Base-by-base conservation (phyloP, 2,888 invertebrate genomes). In the Muscina levida region DNA sequence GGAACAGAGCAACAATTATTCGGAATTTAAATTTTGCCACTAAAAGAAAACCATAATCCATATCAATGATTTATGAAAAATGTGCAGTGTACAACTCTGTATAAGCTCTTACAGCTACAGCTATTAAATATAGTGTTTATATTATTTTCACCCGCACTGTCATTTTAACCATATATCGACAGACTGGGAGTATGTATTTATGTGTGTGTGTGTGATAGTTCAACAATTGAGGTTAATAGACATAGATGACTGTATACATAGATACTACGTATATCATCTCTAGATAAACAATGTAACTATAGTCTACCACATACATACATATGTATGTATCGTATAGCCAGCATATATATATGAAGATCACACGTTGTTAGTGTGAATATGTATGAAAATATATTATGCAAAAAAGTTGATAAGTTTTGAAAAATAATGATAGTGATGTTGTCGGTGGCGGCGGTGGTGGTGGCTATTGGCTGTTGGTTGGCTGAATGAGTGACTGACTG, bases 211-310 rank as follows among this genome's bases (percentile, higher is more conserved):
- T 71, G 72, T 56, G 81, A 66, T 51, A 59, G 76, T 74, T 76
- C 73, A 82, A 82, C 79, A 82, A 82, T 82, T 82, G 79, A 77
- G 82, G 78, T 82, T 82, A 82, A 83, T 74, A 79, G 76, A 75
- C 15, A 51, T 15, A 37, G 31, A 44, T 46, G 22, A 70, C 42
- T 39, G 53, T 48, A 80, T 37, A 3, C 24, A 59, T 17, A 39
- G 17, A 59, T 17, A 8, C 31, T n/a, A n/a, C n/a, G n/a, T 57
- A 57, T 15, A 57, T 31, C 57, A 37, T 39, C 17, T 39, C 31
- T 59, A 77, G n/a, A 53, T 56, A 67, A 17, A 66, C 46, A 74
- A 46, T 56, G 66, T 48, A 39, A 15, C 31, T 31, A 31, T 31
- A 31, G 31, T 31, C 22, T 19, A 6, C 17, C 51, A n/a, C n/a